A percentile compares a stretch with the other conserved stretches of the same genome.
Evolutionary conservation across 2,888 invertebrate genomes (phyloP).

Genomic region (Branchellion lobata): DNA sequence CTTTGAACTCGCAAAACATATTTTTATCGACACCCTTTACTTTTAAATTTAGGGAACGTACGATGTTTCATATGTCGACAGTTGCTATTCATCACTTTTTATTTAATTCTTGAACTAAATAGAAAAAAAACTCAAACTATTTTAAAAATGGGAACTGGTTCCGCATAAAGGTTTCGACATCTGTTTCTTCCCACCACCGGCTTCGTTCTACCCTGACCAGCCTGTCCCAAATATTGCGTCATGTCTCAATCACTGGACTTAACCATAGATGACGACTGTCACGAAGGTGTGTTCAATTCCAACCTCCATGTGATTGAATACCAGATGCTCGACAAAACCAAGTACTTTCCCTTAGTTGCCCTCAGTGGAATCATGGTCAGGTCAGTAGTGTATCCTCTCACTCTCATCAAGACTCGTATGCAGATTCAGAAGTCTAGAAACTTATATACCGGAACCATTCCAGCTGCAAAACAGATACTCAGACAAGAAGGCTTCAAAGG

Average conservation of each 20-base stretch:
- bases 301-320: slow-evolving; percentile 78
- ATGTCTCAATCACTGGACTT: slow-evolving; percentile 28
- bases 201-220: too few species aligned
- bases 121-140: too few species aligned
- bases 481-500: slow-evolving; percentile 79
- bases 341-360: slow-evolving; percentile 89
- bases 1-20: too few species aligned
- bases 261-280: slow-evolving; percentile 18
- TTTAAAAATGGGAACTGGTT: too few species aligned
- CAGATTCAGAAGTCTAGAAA: slow-evolving; percentile 68
- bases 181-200: too few species aligned
- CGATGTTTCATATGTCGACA: too few species aligned
- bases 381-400: slow-evolving; percentile 81
- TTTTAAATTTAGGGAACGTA: too few species aligned
- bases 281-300: background rate
- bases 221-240: too few species aligned
- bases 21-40: too few species aligned
- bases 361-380: slow-evolving; percentile 79
- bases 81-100: too few species aligned
- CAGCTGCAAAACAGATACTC: slow-evolving; percentile 85
- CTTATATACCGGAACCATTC: slow-evolving; percentile 75
- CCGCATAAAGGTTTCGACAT: too few species aligned
- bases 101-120: too few species aligned
- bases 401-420: slow-evolving; percentile 88
- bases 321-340: slow-evolving; percentile 95